Conservation (phyloP, 2,113 vertebrate genomes). For the Suricata suricatta region DNA sequence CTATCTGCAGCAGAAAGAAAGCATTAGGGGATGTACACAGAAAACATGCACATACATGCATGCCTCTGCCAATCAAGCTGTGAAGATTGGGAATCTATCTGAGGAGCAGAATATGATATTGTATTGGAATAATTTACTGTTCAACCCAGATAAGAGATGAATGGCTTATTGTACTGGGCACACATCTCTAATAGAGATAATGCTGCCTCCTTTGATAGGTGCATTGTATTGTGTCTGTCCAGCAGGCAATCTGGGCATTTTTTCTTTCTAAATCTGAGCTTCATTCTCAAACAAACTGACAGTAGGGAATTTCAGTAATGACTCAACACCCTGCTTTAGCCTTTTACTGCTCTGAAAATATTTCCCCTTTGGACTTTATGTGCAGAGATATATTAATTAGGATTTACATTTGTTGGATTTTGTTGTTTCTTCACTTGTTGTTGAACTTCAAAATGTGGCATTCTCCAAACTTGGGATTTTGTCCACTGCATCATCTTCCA, state of each 20-base stretch:
- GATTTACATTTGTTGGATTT: conserved; percentile 63
- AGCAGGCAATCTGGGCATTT: conserved; percentile 33
- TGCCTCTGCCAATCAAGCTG: conserved; percentile 57
- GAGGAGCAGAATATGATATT: conserved; percentile 51
- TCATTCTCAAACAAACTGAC: conserved; percentile 62
- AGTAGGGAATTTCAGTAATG: conserved; percentile 71
- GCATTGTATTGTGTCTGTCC: conserved; percentile 55
- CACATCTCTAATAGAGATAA: conserved; percentile 66
- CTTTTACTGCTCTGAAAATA: conserved; percentile 47
- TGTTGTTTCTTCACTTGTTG: conserved; percentile 62
- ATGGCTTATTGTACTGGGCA: conserved; percentile 65
- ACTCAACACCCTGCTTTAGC: conserved; percentile 25
- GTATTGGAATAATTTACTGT: conserved; percentile 71
- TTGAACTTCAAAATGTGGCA: conserved; percentile 60
- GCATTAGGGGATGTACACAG: conserved; percentile 20
- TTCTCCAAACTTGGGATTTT: conserved; percentile 70
- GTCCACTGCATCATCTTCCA: conserved; percentile 58
- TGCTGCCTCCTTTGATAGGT: conserved; percentile 61
- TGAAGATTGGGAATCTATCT: neutral
- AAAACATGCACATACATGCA: neutral
- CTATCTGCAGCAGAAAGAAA: conserved; percentile 6
- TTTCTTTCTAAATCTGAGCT: conserved; percentile 28
- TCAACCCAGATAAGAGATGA: conserved; percentile 67
- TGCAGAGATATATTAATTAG: conserved; percentile 48
- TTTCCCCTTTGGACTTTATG: conserved; percentile 45